phyloP scores from a whole-genome alignment of 2,888 invertebrate genomes.

The Uloborus plumipes region DNA sequence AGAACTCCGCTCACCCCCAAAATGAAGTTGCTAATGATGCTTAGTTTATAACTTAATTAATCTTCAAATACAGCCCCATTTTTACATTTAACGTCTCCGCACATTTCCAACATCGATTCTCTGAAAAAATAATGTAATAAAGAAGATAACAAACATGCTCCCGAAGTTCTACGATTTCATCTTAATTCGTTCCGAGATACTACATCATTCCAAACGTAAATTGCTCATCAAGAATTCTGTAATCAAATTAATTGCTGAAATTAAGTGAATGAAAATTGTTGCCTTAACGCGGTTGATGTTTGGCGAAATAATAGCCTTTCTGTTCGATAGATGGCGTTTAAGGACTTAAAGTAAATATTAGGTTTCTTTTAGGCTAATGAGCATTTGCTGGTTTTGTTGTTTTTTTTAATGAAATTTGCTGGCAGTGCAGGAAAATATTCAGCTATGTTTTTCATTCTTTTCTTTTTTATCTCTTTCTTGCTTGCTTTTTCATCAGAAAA shows the following conservation, averaged over 20 bases:
- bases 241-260: constrained; percentile 43
- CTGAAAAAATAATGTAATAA: constrained; percentile 3
- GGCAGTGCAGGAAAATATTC: too few relatives aligned
- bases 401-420: too few relatives aligned
- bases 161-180: constrained; percentile 12
- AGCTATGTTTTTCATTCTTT: too few relatives aligned
- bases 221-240: constrained; percentile 12
- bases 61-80: constrained; percentile 20
- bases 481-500: too few relatives aligned
- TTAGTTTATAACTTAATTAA: constrained; percentile 59
- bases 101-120: not conserved
- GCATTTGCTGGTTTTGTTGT: too few relatives aligned
- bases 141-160: constrained; percentile 8
- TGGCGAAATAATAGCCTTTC: constrained; percentile 24
- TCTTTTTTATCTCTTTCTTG: too few relatives aligned
- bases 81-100: constrained; percentile 13
- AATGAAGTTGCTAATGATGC: constrained; percentile 28
- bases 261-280: constrained; percentile 1
- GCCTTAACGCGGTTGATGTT: not conserved
- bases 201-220: constrained; percentile 22
- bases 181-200: constrained; percentile 18
- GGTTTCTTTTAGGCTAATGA: constrained; percentile 2
- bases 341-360: constrained; percentile 17
- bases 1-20: not conserved
- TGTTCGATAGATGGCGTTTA: constrained; percentile 46